Base-by-base conservation (phyloP, 2,888 invertebrate genomes). In the Andrena haemorrhoa region DNA sequence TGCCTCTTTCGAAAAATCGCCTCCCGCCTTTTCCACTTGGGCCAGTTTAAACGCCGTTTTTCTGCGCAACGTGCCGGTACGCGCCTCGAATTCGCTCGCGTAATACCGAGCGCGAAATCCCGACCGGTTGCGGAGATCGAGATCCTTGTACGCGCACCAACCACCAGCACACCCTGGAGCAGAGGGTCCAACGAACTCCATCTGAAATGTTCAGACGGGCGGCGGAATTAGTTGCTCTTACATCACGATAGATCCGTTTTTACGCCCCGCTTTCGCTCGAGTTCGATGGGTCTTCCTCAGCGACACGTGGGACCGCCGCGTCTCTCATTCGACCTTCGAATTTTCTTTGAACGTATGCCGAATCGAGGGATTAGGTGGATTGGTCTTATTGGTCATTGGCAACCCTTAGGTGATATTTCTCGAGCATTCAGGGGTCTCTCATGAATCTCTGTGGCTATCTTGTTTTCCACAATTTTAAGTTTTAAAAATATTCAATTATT, bases 1-100 rank as follows among this genome's bases (percentile, higher is more conserved):
- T 93, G 91, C 91, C 87, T 90, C 83, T 81, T 84, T 82, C 91
- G 91, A 91, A 92, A 93, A 93, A 92, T 93, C 91, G 91, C 91
- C 41, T 89, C 76, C 84, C 90, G 89, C 90, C 92, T 91, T 93
- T 93, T 92, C 91, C 92, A 91, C 91, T 90, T 91, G 85, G 84
- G 84, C 80, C 78, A 70, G 73, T 82, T 90, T 90, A 91, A 93
- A 91, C 84, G 87, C 78, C 83, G 88, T 92, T 93, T 93, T 92
- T 93, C 89, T 88, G 76, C 7, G 20, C 73, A 61, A 76, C 72
- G 74, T 78, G 74, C 49, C 72, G 63, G 77, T 89, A 89, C 89
- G 87, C 88, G 89, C 61, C 69, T 75, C 86, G 89, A 89, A 89
- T 90, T 88, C 88, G 80, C 75, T 86, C 87, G 83, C 79, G 83